Evolutionary conservation across 2,888 invertebrate species (phyloP).

Genomic region (Erebia aethiops): DNA sequence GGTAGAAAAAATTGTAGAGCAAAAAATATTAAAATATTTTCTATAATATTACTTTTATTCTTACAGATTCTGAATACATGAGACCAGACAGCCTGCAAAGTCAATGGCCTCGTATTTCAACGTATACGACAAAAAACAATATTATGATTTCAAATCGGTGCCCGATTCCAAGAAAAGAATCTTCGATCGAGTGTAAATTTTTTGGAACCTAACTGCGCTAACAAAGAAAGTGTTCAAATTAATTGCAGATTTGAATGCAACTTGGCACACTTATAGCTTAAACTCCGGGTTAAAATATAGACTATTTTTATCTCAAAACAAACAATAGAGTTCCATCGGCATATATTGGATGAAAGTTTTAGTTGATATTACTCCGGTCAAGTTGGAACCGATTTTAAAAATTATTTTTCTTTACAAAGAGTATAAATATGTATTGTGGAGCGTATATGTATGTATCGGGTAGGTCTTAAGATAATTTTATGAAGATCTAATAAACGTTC

Average conservation of each 20-base stretch:
- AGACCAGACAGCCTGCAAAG: conserved; percentile 18
- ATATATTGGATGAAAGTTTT: too few relatives aligned
- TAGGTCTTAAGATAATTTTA: too few relatives aligned
- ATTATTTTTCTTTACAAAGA: too few relatives aligned
- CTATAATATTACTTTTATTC: conserved; percentile 14
- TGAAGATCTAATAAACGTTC: too few relatives aligned
- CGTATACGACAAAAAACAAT: conserved; percentile 21
- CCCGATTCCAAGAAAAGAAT: background rate
- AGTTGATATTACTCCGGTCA: too few relatives aligned
- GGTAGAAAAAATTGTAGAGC: conserved; percentile 35
- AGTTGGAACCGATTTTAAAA: too few relatives aligned
- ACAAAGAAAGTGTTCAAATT: background rate
- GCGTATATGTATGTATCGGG: too few relatives aligned
- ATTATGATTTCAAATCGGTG: conserved; percentile 2
- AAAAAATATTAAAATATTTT: conserved; percentile 29
- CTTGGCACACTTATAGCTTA: too few relatives aligned
- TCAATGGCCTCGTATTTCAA: conserved; percentile 26
- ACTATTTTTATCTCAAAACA: too few relatives aligned
- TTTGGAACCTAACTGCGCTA: background rate
- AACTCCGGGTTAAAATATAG: too few relatives aligned
- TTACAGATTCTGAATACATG: conserved; percentile 8
- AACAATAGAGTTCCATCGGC: too few relatives aligned
- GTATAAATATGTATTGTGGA: too few relatives aligned
- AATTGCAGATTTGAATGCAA: background rate
- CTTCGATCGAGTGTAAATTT: background rate